These are phyloP conservation scores for Leptonema lineaticorne DNA, from an alignment of 1,140 invertebrate species.

Conservation along the genomic window DNA sequence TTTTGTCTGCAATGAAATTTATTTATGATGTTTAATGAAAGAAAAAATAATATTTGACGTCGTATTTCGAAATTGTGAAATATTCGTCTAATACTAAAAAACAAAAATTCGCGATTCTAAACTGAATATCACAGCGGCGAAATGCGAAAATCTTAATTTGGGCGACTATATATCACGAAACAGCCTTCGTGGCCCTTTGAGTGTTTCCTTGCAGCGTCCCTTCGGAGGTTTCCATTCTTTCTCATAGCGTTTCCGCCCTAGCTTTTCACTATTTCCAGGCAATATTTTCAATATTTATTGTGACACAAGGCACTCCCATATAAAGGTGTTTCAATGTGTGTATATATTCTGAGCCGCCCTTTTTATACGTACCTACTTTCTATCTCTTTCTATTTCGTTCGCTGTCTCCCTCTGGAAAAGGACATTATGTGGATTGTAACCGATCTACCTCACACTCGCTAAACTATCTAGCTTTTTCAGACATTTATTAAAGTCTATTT, in stretches of 20 bases:
- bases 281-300: conserved; percentile 29
- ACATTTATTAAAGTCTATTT: conserved; percentile 15
- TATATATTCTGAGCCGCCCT: too few species aligned
- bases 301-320: conserved; percentile 4
- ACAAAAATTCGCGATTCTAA: not conserved
- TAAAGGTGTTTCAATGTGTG: not conserved
- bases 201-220: not conserved
- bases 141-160: conserved; percentile 19
- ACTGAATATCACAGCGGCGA: not conserved
- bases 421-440: conserved; percentile 9
- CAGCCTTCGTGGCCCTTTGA: not conserved
- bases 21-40: too few species aligned
- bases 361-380: not conserved
- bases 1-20: too few species aligned
- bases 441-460: not conserved
- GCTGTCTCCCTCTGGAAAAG: too few species aligned
- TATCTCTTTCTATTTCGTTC: too few species aligned
- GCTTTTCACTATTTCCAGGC: not conserved
- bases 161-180: conserved; percentile 10
- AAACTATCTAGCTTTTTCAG: not conserved
- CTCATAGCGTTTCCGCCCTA: not conserved
- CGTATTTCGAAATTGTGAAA: too few species aligned
- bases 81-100: too few species aligned
- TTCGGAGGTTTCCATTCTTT: not conserved
- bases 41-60: too few species aligned